Evolutionary conservation across 92 coral and sea anemone genomes (phyloP).

Genomic region (Phenganax subtilis): DNA sequence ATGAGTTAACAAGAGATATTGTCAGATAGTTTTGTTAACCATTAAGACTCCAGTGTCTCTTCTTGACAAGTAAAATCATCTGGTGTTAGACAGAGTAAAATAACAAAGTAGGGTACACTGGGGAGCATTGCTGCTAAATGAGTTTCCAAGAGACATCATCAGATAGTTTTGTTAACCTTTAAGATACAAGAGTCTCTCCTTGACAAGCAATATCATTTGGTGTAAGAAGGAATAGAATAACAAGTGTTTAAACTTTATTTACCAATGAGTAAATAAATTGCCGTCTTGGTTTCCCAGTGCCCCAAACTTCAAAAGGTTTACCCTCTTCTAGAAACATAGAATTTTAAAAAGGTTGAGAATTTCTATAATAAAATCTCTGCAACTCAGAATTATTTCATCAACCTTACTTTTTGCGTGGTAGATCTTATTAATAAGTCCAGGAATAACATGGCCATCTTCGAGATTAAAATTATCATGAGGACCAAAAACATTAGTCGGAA

Average conservation of each 20-base stretch:
- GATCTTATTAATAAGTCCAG: constrained; percentile 89
- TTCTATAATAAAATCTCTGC: background rate
- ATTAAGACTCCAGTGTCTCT: no score
- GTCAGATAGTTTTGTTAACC: background rate
- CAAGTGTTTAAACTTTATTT: background rate
- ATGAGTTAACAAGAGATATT: background rate
- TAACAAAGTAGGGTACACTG: no score
- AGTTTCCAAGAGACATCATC: no score
- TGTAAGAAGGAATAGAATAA: no score
- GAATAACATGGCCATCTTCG: constrained; percentile 95
- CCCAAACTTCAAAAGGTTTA: constrained; percentile 92
- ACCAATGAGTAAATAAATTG: constrained; percentile 96
- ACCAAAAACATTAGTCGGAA: constrained; percentile 94
- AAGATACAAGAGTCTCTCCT: no score
- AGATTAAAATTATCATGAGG: constrained; percentile 86
- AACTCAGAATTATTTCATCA: background rate
- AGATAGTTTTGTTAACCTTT: no score
- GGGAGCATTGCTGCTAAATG: no score
- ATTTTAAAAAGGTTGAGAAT: background rate
- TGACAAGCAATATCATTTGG: no score
- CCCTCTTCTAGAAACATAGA: constrained; percentile 61
- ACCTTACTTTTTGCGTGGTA: constrained; percentile 76
- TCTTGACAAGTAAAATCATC: no score
- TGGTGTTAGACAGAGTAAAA: no score
- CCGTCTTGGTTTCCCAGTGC: constrained; percentile 92